A percentile compares a stretch with the other conserved stretches of the same genome.
Conservation (phyloP, 2,113 vertebrate species). For the Philantomba maxwellii region DNA sequence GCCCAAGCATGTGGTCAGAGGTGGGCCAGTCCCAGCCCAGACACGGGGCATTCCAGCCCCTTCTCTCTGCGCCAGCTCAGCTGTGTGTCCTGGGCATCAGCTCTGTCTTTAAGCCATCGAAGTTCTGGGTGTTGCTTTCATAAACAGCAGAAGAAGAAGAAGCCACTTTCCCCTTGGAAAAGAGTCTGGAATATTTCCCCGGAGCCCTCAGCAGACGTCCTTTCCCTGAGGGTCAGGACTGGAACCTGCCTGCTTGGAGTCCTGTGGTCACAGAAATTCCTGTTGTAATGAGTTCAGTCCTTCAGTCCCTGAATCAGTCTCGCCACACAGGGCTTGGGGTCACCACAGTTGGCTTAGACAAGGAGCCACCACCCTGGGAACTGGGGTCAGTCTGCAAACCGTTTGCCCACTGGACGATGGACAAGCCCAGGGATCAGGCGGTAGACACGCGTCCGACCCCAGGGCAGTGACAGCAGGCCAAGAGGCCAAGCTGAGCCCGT, state of each 20-base stretch:
- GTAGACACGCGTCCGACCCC: not conserved
- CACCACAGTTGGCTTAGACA: not conserved
- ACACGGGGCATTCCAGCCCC: too few relatives aligned
- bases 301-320: not conserved
- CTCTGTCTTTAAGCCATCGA: not conserved
- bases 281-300: not conserved
- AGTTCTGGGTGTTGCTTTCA: not conserved
- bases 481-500: too few relatives aligned
- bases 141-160: not conserved
- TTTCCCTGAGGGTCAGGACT: too few relatives aligned
- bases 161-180: not conserved
- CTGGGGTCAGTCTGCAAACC: not conserved
- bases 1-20: not conserved
- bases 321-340: too few relatives aligned
- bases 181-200: not conserved
- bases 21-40: not conserved
- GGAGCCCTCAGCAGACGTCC: not conserved
- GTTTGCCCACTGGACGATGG: not conserved
- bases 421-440: not conserved
- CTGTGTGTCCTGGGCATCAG: not conserved
- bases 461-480: accelerated
- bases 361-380: not conserved
- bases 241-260: not conserved
- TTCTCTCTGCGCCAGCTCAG: not conserved
- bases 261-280: not conserved